Evolutionary conservation across 2,113 vertebrate species (phyloP), one percentile per base, ranked within the genome.

Genomic region (Trematocara variabile): DNA sequence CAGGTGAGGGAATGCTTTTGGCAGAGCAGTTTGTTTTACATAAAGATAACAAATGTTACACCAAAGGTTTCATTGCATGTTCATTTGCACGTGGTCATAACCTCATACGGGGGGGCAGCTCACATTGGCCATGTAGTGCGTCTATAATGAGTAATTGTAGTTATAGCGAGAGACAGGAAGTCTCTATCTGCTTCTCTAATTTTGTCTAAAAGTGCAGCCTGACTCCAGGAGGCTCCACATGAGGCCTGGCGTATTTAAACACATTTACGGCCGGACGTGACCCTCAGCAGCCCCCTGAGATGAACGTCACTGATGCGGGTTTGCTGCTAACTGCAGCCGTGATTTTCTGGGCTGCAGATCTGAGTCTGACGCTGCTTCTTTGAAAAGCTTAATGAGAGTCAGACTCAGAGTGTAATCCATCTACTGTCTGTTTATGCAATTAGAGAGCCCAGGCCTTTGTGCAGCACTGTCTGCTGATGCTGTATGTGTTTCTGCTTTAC

Each of bases 231-330:
- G 70, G 56, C 37, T 70, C 73, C 77, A 18, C 39, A 20, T 20
- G 68, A 77, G 54, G 48, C 68, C 79, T 81, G 79, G 78, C 4
- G 50, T 8, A 50, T 77, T 48, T 77, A 81, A 86, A 77, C 65
- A 75, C 44, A 81, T 77, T 86, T 86, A 77, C 22, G 7, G 65
- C 65, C 79, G 79, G 84, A 86, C 73, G 30, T 86, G 79, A 81
- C 65, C 84, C 55, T 81, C 52, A 30, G 53, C 37, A 81, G 73
- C 50, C 50, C 22, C 56, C 58, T 0, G 55, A 37, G 73, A 79
- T 48, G 34, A 54, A 33, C 34, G 50, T 79, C 46, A 68, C 22
- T 44, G 48, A 68, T 54, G 75, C 25, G 41, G 46, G 37, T 46
- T 65, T 30, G 14, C 58, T 79, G 58, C 8, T 2, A 14, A 80